phyloP scores from a whole-genome alignment of 2,797 vertebrate genomes.

The Galaxias olidus region DNA sequence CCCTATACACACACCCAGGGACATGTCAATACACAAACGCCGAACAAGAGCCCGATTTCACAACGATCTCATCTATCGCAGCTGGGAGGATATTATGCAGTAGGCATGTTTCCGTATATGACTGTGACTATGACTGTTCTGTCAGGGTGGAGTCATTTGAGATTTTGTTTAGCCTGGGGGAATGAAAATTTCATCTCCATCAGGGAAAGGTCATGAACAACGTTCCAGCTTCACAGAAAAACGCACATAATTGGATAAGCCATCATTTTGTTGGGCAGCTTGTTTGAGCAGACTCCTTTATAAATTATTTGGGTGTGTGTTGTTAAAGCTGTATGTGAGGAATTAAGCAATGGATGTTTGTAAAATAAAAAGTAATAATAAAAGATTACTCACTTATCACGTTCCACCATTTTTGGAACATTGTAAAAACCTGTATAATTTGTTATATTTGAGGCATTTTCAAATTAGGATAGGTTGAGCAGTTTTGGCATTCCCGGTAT shows the following conservation, averaged over 20 bases:
- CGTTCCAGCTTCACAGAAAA: conserved; percentile 67
- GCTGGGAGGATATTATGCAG: conserved; percentile 52
- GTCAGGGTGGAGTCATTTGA: conserved; percentile 66
- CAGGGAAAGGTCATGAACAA: conserved; percentile 68
- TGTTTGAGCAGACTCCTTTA: neutral
- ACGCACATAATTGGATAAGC: conserved; percentile 66
- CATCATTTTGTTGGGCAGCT: conserved; percentile 48
- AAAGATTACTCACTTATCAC: no score
- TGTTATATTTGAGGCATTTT: no score
- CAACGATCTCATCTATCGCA: conserved; percentile 62
- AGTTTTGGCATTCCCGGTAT: no score
- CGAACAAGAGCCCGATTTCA: conserved; percentile 37
- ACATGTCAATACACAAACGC: conserved; percentile 21
- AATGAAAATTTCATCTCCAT: conserved; percentile 72
- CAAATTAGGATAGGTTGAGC: no score
- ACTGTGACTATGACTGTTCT: conserved; percentile 64
- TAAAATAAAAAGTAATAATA: no score
- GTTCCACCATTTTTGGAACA: no score
- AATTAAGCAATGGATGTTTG: no score
- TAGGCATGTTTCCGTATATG: conserved; percentile 60
- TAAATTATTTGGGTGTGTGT: neutral
- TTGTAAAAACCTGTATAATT: no score
- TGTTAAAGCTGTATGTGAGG: no score
- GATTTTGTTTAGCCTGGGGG: conserved; percentile 74
- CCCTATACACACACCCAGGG: conserved; percentile 28